Percentiles rank a stretch among this genome's conserved stretches.
Evolutionary conservation across 1,140 invertebrate species (phyloP).

Genomic region (Theocolax elegans): DNA sequence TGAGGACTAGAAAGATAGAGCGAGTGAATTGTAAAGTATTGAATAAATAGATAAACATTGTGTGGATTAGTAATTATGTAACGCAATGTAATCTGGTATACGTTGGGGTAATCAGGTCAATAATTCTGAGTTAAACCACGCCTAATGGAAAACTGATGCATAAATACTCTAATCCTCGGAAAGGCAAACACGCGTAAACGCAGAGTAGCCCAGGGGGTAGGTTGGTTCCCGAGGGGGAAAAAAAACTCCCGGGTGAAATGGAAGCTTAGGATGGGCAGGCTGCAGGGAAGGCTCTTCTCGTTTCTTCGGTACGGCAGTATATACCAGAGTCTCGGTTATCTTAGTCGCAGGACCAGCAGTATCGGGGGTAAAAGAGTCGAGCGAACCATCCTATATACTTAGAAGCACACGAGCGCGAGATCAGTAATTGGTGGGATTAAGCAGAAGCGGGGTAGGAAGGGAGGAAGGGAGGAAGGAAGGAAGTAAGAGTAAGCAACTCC

Average conservation of each 20-base stretch:
- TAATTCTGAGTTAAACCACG: conserved; percentile 17
- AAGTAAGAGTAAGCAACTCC: not conserved
- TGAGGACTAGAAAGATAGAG: no score
- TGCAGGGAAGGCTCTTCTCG: no score
- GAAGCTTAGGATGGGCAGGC: not conserved
- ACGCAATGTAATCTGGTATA: no score
- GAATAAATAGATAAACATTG: no score
- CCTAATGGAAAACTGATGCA: conserved; percentile 19
- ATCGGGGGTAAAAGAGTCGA: conserved; percentile 10
- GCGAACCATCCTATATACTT: not conserved
- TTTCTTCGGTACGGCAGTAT: no score
- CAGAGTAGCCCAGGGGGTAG: no score
- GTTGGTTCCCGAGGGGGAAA: no score
- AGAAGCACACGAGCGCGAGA: not conserved
- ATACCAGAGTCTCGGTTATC: not conserved
- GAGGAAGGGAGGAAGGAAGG: not conserved
- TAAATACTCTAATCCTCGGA: conserved; percentile 9
- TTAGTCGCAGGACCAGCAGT: no score
- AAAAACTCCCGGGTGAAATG: not conserved
- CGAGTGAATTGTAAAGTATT: no score
- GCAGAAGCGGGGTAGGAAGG: not conserved
- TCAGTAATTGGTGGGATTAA: conserved; percentile 36
- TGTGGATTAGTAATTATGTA: no score
- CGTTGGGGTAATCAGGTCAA: not conserved
- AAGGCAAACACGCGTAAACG: no score